Percentiles rank a stretch among this genome's conserved stretches.
Evolutionary conservation across 2,888 invertebrate species (phyloP).

Genomic region (Netelia fuscicornis): DNA sequence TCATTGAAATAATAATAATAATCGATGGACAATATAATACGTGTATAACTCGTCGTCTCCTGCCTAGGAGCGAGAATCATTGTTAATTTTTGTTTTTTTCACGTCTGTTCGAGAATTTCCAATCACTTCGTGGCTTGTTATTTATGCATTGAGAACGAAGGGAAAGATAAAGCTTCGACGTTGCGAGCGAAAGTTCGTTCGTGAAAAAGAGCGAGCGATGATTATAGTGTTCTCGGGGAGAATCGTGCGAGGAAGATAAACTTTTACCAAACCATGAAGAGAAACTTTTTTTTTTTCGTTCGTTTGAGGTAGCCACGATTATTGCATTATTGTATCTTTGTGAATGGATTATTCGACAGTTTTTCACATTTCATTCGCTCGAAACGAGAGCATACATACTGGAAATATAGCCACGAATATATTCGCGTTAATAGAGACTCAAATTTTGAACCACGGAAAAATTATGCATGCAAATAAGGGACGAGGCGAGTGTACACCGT

Average conservation of each 20-base stretch:
- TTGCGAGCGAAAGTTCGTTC: neutral
- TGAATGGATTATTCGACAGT: too few species aligned
- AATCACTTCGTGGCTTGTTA: neutral
- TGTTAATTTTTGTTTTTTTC: neutral
- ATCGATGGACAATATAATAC: neutral
- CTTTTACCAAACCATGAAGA: neutral
- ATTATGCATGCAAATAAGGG: neutral
- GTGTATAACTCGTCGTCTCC: neutral
- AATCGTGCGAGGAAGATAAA: neutral
- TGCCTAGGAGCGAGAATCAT: neutral
- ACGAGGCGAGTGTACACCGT: neutral
- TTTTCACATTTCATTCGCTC: too few species aligned
- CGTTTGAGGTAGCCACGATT: too few species aligned
- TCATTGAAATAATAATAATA: slow-evolving; percentile 16
- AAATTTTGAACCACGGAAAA: neutral
- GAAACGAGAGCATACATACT: too few species aligned
- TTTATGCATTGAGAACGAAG: neutral
- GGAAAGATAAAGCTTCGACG: neutral
- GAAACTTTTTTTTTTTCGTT: too few species aligned
- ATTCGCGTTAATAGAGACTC: too few species aligned
- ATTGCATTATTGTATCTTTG: too few species aligned
- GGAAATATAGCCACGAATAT: too few species aligned
- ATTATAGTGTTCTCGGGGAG: neutral
- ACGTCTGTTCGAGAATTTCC: neutral
- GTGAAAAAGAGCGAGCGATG: neutral